Base-by-base conservation (phyloP, 2,888 invertebrate species). In the Lasioglossum calceatum region DNA sequence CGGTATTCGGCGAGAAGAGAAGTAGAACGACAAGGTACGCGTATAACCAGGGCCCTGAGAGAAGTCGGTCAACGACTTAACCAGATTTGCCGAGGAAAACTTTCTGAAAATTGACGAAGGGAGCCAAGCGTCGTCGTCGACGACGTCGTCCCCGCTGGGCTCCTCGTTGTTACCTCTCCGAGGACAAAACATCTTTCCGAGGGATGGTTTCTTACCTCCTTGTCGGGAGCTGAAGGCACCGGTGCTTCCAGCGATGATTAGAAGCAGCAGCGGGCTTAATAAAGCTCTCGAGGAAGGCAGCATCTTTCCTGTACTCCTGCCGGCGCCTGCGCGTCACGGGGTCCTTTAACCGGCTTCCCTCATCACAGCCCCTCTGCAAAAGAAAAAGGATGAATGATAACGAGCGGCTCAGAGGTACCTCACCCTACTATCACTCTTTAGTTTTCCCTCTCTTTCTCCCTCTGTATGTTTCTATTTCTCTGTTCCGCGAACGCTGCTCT, bases 341-440 rank as follows among this genome's bases (percentile, higher is more conserved):
- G 79, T 91, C 87, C 88, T 90, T 94, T 93, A 94, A 89, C 95
- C 94, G 90, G 93, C 93, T 93, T 94, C 95, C 94, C 94, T 95
- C 95, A 95, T 95, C 92, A 95, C 95, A 93, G 89, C 92, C 88
- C 89, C 90, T 89, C 94, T 94, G 92, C 12, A 92, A 94, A 88
- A 89, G 85, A 80, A 76, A 82, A 83, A 50, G 74, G 76, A 82
- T 64, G 77, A 87, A 86, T 58, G 79, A 42, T 82, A 44, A 84
- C 74, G 77, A 44, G 73, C 64, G 39, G 67, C 39, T 36, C 50
- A 44, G 64, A 64, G 76, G 77, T 27, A 61, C 14, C 14, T 61
- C 61, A 14, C 14, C 61, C 61, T 27, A 14, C 61, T 61, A 61
- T 61, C 61, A 4, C 27, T 64, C 64, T 16, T 32, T 32, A 32